Evolutionary conservation across 2,888 invertebrate species (phyloP).

Genomic region (Mythimna ferrago): DNA sequence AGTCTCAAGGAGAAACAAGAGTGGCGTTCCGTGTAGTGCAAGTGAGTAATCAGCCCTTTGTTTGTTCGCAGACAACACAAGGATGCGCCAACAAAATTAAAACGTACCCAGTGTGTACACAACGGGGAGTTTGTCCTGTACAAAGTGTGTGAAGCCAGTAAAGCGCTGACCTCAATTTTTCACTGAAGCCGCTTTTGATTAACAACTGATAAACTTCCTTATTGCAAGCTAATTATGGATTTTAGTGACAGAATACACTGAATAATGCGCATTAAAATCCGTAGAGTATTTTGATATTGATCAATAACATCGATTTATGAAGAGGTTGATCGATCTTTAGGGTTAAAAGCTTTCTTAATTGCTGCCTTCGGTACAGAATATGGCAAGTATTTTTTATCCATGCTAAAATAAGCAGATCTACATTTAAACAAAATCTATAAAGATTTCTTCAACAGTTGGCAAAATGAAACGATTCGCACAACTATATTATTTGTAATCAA

Average conservation of each 20-base stretch:
- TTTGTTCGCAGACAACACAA: slow-evolving; percentile 70
- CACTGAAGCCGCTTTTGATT: slow-evolving; percentile 62
- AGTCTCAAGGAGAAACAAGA: slow-evolving; percentile 76
- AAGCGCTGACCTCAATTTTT: slow-evolving; percentile 73
- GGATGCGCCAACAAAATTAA: slow-evolving; percentile 72
- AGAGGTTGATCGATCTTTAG: slow-evolving; percentile 29
- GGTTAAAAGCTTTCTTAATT: slow-evolving; percentile 6
- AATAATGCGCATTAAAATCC: slow-evolving; percentile 41
- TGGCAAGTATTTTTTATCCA: not conserved
- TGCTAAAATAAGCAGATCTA: not conserved
- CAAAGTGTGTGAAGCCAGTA: slow-evolving; percentile 61
- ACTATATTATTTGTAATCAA: slow-evolving; percentile 53
- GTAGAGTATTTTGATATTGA: slow-evolving; percentile 21
- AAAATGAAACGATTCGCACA: slow-evolving; percentile 24
- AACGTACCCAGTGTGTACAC: slow-evolving; percentile 69
- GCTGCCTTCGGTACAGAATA: not conserved
- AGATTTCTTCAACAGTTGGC: slow-evolving; percentile 5
- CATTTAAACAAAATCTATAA: not conserved
- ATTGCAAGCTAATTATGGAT: slow-evolving; percentile 59
- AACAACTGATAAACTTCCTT: slow-evolving; percentile 65
- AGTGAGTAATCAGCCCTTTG: slow-evolving; percentile 77
- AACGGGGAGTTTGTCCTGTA: slow-evolving; percentile 67
- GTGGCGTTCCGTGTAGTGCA: slow-evolving; percentile 80
- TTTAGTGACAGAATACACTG: slow-evolving; percentile 47
- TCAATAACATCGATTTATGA: slow-evolving; percentile 24